A percentile compares a stretch with the other conserved stretches of the same genome.
Conservation (phyloP, 1,140 invertebrate genomes). For the Anastatus disparis region DNA sequence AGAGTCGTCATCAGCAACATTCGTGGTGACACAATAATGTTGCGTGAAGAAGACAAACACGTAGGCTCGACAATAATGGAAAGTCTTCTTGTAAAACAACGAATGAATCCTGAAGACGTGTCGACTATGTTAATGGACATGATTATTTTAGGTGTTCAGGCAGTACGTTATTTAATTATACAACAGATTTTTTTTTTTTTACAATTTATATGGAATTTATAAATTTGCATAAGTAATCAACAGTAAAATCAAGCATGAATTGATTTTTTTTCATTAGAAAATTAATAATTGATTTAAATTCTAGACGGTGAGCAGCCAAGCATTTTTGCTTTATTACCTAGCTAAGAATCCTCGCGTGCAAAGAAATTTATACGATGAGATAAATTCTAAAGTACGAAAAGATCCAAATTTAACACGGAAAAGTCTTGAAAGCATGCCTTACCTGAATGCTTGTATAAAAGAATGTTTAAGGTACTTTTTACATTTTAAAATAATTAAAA, state of each 20-base stretch:
- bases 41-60: slow-evolving; percentile 20
- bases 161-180: slow-evolving; percentile 63
- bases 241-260: too few species aligned
- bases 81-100: slow-evolving; percentile 67
- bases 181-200: too few species aligned
- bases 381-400: slow-evolving; percentile 57
- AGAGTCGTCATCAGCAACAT: slow-evolving; percentile 53
- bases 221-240: too few species aligned
- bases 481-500: too few species aligned
- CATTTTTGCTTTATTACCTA: slow-evolving; percentile 72
- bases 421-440: slow-evolving; percentile 63
- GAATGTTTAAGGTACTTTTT: slow-evolving; percentile 72
- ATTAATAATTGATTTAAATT: slow-evolving; percentile 45
- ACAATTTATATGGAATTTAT: too few species aligned
- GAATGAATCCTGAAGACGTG: slow-evolving; percentile 70
- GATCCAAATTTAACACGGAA: slow-evolving; percentile 50
- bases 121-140: slow-evolving; percentile 74
- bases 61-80: slow-evolving; percentile 63
- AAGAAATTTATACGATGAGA: slow-evolving; percentile 70
- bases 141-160: slow-evolving; percentile 72
- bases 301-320: slow-evolving; percentile 69
- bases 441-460: slow-evolving; percentile 75
- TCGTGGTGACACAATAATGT: slow-evolving; percentile 3
- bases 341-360: slow-evolving; percentile 71
- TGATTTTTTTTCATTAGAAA: background rate